Evolutionary conservation across 35 echinoderm and acorn worm genomes (phyloP).

Genomic region (Ophioderma brevispina): DNA sequence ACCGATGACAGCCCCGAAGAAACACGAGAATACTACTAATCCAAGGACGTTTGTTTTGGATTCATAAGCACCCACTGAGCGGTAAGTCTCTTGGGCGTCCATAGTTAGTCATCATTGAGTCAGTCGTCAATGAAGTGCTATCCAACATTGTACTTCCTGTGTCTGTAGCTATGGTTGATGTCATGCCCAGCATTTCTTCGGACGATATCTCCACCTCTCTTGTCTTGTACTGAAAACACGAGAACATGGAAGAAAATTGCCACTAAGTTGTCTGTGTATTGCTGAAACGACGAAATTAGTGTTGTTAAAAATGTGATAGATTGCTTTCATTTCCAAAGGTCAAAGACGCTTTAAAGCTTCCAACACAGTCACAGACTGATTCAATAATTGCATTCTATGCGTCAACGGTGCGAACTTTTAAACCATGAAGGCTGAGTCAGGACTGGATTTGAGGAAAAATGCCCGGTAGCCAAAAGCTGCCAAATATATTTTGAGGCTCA

Average conservation of each 20-base stretch:
- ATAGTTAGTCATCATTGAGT: not conserved
- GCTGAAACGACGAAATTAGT: too few species aligned
- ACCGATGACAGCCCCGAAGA: slow-evolving; percentile 78
- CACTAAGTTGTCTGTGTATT: too few species aligned
- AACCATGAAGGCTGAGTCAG: too few species aligned
- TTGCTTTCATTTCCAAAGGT: not conserved
- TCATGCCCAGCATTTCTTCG: not conserved
- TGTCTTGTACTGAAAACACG: slow-evolving; percentile 45
- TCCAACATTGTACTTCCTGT: not conserved
- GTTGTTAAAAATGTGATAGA: not conserved
- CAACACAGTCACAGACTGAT: not conserved
- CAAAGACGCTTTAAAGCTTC: not conserved
- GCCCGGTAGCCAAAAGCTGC: too few species aligned
- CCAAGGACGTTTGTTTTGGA: slow-evolving; percentile 87
- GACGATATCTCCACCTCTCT: not conserved
- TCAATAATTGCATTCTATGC: not conserved
- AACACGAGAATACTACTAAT: slow-evolving; percentile 84
- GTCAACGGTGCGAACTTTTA: not conserved
- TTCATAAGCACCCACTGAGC: slow-evolving; percentile 62
- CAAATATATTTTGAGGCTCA: too few species aligned
- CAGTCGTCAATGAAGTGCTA: not conserved
- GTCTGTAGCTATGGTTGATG: not conserved
- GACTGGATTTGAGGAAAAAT: too few species aligned
- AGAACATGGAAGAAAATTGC: not conserved
- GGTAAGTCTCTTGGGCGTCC: not conserved